These are phyloP conservation scores for Heliothis virescens DNA, from an alignment of 1,140 invertebrate genomes.

Conservation along the genomic window DNA sequence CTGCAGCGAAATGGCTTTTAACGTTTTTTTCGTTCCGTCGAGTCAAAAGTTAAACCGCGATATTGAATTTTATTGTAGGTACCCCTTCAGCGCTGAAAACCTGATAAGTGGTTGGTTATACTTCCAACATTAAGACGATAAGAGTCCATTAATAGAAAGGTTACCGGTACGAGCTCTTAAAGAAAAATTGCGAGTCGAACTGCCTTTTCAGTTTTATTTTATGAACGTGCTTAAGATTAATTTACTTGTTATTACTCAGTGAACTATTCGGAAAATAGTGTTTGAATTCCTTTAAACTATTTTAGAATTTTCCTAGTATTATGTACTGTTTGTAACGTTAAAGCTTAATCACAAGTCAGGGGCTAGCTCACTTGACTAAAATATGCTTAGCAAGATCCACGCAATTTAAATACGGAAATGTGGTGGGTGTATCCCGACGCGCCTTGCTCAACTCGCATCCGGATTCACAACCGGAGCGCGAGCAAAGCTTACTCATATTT, in stretches of 20 bases:
- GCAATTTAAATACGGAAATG: slow-evolving; percentile 69
- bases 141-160: slow-evolving; percentile 29
- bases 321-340: not conserved
- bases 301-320: not conserved
- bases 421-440: slow-evolving; percentile 58
- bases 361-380: slow-evolving; percentile 52
- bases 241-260: not conserved
- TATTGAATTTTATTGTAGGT: slow-evolving; percentile 31
- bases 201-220: slow-evolving; percentile 10
- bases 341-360: slow-evolving; percentile 4
- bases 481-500: slow-evolving; percentile 50
- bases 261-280: not conserved
- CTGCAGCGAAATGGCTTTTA: slow-evolving; percentile 62
- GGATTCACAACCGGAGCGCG: slow-evolving; percentile 49
- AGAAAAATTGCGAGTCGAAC: slow-evolving; percentile 16
- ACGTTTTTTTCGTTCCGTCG: slow-evolving; percentile 55
- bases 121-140: slow-evolving; percentile 38
- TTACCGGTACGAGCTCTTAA: slow-evolving; percentile 21
- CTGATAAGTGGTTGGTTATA: slow-evolving; percentile 42
- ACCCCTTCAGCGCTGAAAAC: slow-evolving; percentile 26
- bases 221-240: not conserved
- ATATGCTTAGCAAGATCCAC: slow-evolving; percentile 58
- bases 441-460: slow-evolving; percentile 52
- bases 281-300: no score
- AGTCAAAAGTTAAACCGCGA: slow-evolving; percentile 49